Base-by-base conservation (phyloP, 2,888 invertebrate species). In the Thymelicus lineola region DNA sequence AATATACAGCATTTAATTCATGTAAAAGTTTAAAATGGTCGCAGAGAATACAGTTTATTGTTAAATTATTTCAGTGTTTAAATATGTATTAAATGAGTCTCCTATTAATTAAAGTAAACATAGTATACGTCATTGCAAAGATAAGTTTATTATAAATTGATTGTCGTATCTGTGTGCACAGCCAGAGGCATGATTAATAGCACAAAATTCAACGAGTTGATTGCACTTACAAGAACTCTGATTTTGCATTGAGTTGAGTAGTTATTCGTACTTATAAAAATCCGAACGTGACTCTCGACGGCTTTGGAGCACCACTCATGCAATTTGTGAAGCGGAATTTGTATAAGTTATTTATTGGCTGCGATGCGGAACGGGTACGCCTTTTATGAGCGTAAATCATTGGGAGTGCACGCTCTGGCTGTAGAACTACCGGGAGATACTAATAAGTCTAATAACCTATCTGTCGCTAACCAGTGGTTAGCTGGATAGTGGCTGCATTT, bases 1-100 rank as follows among this genome's bases (percentile, higher is more conserved):
- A 36, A 38, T 62, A 62, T 58, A 63, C 9, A 68, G 61, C 67
- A 68, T 68, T 68, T 68, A 61, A 35, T 42, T n/a, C n/a, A n/a
- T n/a, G 15, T 67, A 28, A 61, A 53, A 15, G 35, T 53, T 17
- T 12, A 20, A 53, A 20, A 46, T 45, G 35, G 48, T 55, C 53
- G 45, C n/a, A 58, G 36, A 58, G 45, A 62, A 68, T 61, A 68
- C 45, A 59, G 57, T 28, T 65, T 17, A 28, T 59, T 66, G 50
- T 59, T 38, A 59, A 6, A 38, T 28, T 58, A 17, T 57, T 57
- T 28, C 35, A 12, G 6, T 55, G 17, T 55, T 20, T 55, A 1
- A 55, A 55, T 45, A 3, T 45, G 45, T 45, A 28, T 28, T 28
- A 28, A n/a, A n/a, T n/a, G n/a, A 28, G 28, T 28, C 28, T 28